A percentile compares a stretch with the other conserved stretches of the same genome.
Conservation (phyloP, 2,888 invertebrate genomes). For the Gortyna flavago region DNA sequence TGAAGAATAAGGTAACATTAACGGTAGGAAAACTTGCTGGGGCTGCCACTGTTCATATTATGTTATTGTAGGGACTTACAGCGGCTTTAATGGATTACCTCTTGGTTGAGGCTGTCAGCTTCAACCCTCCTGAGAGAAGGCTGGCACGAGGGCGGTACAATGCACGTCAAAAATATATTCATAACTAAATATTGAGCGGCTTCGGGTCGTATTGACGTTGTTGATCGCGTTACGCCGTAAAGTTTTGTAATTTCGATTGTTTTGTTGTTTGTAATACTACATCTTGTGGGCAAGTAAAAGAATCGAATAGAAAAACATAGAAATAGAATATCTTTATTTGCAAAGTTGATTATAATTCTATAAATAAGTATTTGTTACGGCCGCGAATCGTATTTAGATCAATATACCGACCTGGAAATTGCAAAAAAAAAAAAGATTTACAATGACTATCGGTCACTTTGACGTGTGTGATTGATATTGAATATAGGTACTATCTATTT, state of each 20-base stretch:
- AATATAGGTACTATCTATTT: no score
- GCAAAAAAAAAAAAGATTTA: no score
- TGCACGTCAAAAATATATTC: slow-evolving; percentile 75
- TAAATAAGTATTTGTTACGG: no score
- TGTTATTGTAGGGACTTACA: slow-evolving; percentile 68
- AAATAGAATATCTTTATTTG: background rate
- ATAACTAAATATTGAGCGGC: slow-evolving; percentile 69
- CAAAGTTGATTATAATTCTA: no score
- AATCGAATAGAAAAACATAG: background rate
- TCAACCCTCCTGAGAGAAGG: slow-evolving; percentile 65
- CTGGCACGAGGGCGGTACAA: slow-evolving; percentile 64
- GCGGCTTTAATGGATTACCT: slow-evolving; percentile 73
- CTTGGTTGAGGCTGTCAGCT: slow-evolving; percentile 69
- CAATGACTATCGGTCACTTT: no score
- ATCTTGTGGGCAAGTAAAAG: background rate
- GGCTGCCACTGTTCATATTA: slow-evolving; percentile 57
- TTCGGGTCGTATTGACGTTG: slow-evolving; percentile 57
- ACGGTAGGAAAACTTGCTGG: slow-evolving; percentile 41
- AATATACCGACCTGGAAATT: background rate
- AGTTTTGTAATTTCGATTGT: slow-evolving; percentile 45
- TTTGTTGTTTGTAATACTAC: slow-evolving; percentile 31
- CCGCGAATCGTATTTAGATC: no score
- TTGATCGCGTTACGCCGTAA: slow-evolving; percentile 40
- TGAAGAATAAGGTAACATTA: slow-evolving; percentile 50
- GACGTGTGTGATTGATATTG: no score